Conservation (phyloP, 2,888 invertebrate genomes). For the Lasioglossum figueresi region DNA sequence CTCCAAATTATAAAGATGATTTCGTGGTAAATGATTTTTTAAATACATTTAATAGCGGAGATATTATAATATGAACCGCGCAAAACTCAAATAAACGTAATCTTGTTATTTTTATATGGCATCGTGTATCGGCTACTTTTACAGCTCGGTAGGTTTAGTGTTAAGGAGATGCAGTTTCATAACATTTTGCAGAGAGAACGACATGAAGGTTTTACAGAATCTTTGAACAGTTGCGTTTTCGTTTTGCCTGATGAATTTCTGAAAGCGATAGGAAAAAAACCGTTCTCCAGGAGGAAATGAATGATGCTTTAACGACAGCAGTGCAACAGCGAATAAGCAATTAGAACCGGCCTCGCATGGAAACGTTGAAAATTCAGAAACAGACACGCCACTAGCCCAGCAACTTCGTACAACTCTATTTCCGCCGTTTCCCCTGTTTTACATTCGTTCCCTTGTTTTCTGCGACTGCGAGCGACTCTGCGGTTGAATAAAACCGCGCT, state of each 20-base stretch:
- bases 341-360: background rate
- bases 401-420: background rate
- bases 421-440: background rate
- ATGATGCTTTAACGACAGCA: background rate
- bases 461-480: background rate
- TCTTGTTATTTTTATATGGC: too few relatives aligned
- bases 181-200: too few relatives aligned
- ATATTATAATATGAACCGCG: too few relatives aligned
- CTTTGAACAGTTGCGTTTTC: background rate
- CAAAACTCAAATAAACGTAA: too few relatives aligned
- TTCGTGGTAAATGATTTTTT: too few relatives aligned
- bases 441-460: background rate
- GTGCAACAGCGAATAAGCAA: background rate
- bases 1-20: too few relatives aligned
- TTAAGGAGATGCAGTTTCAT: too few relatives aligned
- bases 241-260: background rate
- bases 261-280: background rate
- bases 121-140: too few relatives aligned
- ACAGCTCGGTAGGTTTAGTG: too few relatives aligned
- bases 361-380: background rate
- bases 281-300: background rate
- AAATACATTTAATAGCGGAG: too few relatives aligned
- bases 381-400: background rate
- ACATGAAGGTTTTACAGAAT: too few relatives aligned
- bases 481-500: background rate